Conservation (phyloP, 2,113 vertebrate species). For the Pygoscelis antarcticus region DNA sequence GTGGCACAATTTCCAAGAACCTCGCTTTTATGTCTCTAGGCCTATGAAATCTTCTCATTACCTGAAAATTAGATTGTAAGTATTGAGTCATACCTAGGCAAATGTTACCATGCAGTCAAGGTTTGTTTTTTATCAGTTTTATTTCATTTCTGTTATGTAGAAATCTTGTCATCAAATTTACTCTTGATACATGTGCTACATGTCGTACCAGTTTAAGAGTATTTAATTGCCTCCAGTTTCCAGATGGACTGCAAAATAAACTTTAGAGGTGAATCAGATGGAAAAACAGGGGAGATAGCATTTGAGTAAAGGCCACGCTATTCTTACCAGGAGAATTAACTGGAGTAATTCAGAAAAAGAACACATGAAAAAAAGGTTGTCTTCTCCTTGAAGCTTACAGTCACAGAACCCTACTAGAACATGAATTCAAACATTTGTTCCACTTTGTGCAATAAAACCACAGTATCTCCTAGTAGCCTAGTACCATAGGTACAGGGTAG, state of each 20-base stretch:
- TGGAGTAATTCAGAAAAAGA: background rate
- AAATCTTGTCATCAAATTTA: background rate
- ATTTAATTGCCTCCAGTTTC: background rate
- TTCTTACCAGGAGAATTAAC: background rate
- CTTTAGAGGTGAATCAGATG: slow-evolving; percentile 1
- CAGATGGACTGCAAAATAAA: background rate
- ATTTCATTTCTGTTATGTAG: background rate
- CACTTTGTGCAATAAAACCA: background rate
- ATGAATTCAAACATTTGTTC: background rate
- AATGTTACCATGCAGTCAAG: background rate
- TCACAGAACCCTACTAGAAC: background rate
- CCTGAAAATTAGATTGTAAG: background rate
- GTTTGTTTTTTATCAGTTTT: background rate
- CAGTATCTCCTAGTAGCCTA: background rate
- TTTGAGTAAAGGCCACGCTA: background rate
- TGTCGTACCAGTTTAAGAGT: background rate
- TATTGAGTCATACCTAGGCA: background rate
- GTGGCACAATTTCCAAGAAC: background rate
- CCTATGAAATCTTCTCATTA: background rate
- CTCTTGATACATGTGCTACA: background rate
- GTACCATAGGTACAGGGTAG: background rate
- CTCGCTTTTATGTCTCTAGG: background rate
- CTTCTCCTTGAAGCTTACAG: background rate
- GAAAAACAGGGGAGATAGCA: background rate
- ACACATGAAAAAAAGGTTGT: background rate